Evolutionary conservation across 2,797 vertebrate genomes (phyloP).

Genomic region (Crenichthys baileyi): DNA sequence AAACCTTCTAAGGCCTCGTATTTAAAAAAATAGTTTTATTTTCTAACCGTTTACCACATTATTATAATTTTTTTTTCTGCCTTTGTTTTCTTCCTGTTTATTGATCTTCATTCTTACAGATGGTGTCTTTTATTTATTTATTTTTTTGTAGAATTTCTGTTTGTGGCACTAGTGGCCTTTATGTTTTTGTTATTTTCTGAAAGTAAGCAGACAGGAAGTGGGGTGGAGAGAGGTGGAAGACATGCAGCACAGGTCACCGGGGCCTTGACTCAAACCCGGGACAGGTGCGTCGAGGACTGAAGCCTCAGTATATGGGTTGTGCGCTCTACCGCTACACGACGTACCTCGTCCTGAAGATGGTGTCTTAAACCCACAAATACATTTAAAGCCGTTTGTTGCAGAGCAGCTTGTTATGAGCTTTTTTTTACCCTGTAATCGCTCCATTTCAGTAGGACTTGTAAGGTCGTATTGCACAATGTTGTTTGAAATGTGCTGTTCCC

Average conservation of each 20-base stretch:
- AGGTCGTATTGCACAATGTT: neutral
- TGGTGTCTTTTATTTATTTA: neutral
- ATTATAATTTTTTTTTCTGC: neutral
- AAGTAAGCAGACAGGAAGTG: too few relatives aligned
- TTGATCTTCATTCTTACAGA: neutral
- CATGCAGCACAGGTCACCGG: too few relatives aligned
- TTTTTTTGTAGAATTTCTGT: too few relatives aligned
- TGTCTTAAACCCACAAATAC: neutral
- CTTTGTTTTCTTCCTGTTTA: conserved; percentile 13
- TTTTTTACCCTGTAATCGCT: conserved; percentile 21
- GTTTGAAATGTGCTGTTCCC: conserved; percentile 14
- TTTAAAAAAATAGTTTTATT: neutral
- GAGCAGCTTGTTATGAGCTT: conserved; percentile 14
- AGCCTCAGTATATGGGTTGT: too few relatives aligned
- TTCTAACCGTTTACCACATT: neutral
- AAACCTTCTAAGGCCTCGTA: neutral
- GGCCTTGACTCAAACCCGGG: too few relatives aligned
- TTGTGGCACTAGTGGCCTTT: too few relatives aligned
- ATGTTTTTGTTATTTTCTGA: too few relatives aligned
- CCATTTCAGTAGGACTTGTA: neutral
- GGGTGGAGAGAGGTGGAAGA: too few relatives aligned
- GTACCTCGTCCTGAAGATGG: neutral
- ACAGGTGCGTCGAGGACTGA: too few relatives aligned
- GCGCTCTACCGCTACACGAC: too few relatives aligned
- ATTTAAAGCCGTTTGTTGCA: neutral